Evolutionary conservation across 2,113 vertebrate genomes (phyloP), one percentile per base, ranked within the genome.

Genomic region (Macrotis lagotis): DNA sequence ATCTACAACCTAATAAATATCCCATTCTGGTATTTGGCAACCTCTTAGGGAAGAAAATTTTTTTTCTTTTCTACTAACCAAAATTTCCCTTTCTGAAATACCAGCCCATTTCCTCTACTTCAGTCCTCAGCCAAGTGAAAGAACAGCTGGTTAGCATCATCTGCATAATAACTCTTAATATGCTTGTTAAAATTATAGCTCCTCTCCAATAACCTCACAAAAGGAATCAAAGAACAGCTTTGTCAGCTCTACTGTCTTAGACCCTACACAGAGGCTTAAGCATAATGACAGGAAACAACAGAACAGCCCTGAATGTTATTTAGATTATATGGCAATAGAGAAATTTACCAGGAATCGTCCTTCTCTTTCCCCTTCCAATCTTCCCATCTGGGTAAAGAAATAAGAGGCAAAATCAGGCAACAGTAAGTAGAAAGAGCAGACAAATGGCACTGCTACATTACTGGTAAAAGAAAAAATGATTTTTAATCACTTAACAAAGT

Each of bases 401-500:
- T 66, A 31, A 96, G 90, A 92, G 91, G 51, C 94, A 95, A 94
- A 96, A 96, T 90, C 88, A 25, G 92, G 83, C 22, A 90, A 47
- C 50, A 91, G 88, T 91, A 89, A 94, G 94, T 51, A 91, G 2
- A 89, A 48, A 49, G 90, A 94, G n/a, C 94, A 52, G 16, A 50
- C 91, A 48, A 97, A 93, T 44, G 48, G 92, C 89, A 22, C n/a
- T 88, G 37, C 90, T 94, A 94, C 92, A 92, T 93, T 94, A 53
- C 91, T 51, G 37, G 96, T 95, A 96, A 93, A 90, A 91, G 44
- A 95, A 96, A 97, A 92, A 53, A 48, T 37, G 51, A 55, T 44
- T 51, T 53, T 97, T 97, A 97, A 97, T 96, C 96, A 96, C 96
- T 96, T 95, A 96, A 96, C 94, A 83, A 96, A 83, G 83, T 94